These are phyloP conservation scores for Parotia lawesii DNA, from an alignment of 2,113 vertebrate genomes.

Conservation along the genomic window DNA sequence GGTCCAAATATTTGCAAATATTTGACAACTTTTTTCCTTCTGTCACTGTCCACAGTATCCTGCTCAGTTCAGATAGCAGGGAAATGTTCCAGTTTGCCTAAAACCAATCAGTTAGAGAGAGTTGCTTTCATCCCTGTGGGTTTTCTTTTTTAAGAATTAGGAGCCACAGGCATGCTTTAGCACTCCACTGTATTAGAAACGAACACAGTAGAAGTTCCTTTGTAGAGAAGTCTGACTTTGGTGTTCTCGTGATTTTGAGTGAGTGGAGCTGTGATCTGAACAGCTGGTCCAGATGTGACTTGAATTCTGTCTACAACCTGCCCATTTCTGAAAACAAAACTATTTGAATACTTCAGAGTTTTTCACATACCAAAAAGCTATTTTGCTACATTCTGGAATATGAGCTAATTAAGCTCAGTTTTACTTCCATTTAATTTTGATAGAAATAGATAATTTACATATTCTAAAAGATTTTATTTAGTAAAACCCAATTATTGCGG, in stretches of 20 bases:
- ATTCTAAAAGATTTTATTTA: constrained; percentile 32
- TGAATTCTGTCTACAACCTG: background rate
- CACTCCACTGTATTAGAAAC: background rate
- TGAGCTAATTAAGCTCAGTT: constrained; percentile 23
- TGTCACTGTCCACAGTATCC: background rate
- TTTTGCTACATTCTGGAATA: background rate
- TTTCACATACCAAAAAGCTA: background rate
- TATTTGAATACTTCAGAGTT: background rate
- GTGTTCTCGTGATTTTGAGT: background rate
- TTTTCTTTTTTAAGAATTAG: background rate
- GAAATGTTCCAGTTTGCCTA: background rate
- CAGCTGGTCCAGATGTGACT: background rate
- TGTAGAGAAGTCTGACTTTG: background rate
- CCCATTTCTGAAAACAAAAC: background rate
- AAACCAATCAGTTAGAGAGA: background rate
- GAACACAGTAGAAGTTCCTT: background rate
- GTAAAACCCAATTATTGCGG: constrained; percentile 13
- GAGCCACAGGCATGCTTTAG: background rate
- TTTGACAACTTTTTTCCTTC: background rate
- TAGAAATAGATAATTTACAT: background rate
- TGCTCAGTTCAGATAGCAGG: background rate
- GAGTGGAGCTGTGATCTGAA: background rate
- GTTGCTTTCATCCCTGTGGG: background rate
- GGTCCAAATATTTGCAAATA: background rate
- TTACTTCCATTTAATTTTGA: constrained; percentile 19